Conservation (phyloP, 1,140 invertebrate species). For the Trichomalopsis sarcophagae region DNA sequence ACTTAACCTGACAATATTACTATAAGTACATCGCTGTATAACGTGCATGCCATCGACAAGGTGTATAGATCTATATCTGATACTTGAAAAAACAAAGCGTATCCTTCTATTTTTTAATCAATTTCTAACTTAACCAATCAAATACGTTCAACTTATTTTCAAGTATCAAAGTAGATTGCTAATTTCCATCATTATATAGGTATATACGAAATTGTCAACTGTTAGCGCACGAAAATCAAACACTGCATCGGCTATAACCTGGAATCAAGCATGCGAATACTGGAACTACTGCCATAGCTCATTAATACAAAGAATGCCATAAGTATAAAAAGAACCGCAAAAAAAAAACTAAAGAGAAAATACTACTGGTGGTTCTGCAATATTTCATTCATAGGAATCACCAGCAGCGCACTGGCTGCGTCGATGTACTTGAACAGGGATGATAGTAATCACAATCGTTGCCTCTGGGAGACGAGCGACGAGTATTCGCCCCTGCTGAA, state of each 20-base stretch:
- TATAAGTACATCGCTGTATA: not conserved
- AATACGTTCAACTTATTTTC: no score
- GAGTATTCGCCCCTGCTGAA: constrained; percentile 43
- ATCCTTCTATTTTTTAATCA: not conserved
- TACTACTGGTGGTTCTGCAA: constrained; percentile 30
- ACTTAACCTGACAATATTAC: not conserved
- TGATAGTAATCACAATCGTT: constrained; percentile 1
- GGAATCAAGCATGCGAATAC: not conserved
- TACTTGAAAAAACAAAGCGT: not conserved
- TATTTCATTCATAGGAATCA: constrained; percentile 43
- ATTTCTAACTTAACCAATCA: no score
- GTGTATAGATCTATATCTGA: not conserved
- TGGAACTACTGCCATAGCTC: not conserved
- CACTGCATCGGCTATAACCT: not conserved
- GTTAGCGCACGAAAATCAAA: not conserved
- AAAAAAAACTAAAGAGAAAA: not conserved
- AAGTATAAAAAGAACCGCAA: constrained; percentile 14
- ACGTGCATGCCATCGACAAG: not conserved
- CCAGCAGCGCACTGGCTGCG: not conserved
- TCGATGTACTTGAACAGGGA: constrained; percentile 7
- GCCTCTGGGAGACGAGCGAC: not conserved
- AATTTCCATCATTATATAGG: not conserved
- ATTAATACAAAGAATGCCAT: not conserved
- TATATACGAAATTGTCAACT: not conserved
- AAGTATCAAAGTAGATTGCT: not conserved